Conservation (phyloP, 1,140 invertebrate species). For the Drosophila auraria region DNA sequence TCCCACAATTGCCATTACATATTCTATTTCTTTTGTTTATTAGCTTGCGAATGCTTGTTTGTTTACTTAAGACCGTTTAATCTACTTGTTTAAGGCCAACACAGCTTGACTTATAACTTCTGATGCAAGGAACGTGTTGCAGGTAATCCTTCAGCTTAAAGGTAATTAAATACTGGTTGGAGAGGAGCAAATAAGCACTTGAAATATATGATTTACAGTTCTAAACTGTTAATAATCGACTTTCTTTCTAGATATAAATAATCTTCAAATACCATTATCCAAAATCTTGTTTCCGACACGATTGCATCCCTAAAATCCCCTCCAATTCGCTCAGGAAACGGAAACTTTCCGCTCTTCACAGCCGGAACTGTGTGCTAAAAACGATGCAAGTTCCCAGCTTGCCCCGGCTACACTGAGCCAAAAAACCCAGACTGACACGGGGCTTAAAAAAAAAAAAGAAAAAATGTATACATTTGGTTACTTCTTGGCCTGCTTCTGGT, state of each 20-base stretch:
- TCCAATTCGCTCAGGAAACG: constrained; percentile 7
- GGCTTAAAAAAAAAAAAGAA: background rate
- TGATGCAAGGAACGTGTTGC: background rate
- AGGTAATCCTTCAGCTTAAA: background rate
- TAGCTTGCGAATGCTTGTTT: background rate
- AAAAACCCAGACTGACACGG: background rate
- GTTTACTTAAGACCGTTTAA: constrained; percentile 2
- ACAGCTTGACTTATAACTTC: background rate
- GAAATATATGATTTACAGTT: too few relatives aligned
- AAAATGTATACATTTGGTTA: constrained; percentile 22
- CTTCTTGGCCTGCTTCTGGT: constrained; percentile 35
- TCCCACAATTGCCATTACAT: constrained; percentile 20
- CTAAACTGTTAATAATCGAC: too few relatives aligned
- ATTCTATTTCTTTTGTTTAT: constrained; percentile 3
- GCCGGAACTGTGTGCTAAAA: constrained; percentile 23
- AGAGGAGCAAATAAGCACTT: too few relatives aligned
- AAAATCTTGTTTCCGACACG: background rate
- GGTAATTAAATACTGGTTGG: background rate
- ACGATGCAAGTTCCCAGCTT: constrained; percentile 1
- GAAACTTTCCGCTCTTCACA: constrained; percentile 19
- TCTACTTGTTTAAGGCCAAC: constrained; percentile 3
- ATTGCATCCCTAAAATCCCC: constrained; percentile 8
- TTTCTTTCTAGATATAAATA: background rate
- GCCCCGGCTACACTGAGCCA: constrained; percentile 7
- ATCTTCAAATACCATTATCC: background rate